These are phyloP conservation scores for Cremastinae sp. DNA, from an alignment of 2,888 invertebrate species.

Conservation along the genomic window DNA sequence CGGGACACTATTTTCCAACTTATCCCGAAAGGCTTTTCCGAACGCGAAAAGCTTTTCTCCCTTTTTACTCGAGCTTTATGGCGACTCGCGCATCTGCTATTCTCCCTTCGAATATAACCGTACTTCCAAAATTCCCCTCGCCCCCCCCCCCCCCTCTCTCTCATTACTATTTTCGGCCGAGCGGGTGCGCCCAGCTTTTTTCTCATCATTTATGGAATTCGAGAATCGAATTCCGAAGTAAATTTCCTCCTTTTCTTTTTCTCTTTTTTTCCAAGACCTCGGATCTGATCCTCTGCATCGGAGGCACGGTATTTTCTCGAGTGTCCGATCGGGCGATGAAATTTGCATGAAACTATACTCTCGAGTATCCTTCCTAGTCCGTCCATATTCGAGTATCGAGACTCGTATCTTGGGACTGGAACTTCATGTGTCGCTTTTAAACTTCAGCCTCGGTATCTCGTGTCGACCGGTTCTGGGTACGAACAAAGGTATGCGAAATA, in stretches of 20 bases:
- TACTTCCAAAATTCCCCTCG: slow-evolving; percentile 36
- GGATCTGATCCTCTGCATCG: slow-evolving; percentile 42
- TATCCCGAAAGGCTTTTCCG: slow-evolving; percentile 42
- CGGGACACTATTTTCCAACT: slow-evolving; percentile 49
- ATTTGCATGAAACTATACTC: slow-evolving; percentile 53
- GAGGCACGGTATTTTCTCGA: slow-evolving; percentile 29
- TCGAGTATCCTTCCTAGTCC: neutral
- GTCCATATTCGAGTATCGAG: neutral
- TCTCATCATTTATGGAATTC: slow-evolving; percentile 21
- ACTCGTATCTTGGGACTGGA: slow-evolving; percentile 4
- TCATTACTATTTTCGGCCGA: slow-evolving; percentile 27
- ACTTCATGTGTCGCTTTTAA: slow-evolving; percentile 21
- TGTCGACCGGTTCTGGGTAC: slow-evolving; percentile 32
- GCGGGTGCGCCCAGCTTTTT: neutral
- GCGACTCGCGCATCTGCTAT: slow-evolving; percentile 43
- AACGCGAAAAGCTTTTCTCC: slow-evolving; percentile 44
- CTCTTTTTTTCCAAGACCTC: slow-evolving; percentile 24
- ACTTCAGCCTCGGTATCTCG: slow-evolving; percentile 16
- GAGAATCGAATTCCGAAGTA: no score
- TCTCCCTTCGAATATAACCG: slow-evolving; percentile 24
- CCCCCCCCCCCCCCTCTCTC: slow-evolving; percentile 22
- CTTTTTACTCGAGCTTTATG: slow-evolving; percentile 39
- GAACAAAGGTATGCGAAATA: slow-evolving; percentile 20
- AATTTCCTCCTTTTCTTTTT: slow-evolving; percentile 19
- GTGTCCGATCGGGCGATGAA: slow-evolving; percentile 55